Evolutionary conservation across 2,888 invertebrate genomes (phyloP).

Genomic region (Elegia similella): DNA sequence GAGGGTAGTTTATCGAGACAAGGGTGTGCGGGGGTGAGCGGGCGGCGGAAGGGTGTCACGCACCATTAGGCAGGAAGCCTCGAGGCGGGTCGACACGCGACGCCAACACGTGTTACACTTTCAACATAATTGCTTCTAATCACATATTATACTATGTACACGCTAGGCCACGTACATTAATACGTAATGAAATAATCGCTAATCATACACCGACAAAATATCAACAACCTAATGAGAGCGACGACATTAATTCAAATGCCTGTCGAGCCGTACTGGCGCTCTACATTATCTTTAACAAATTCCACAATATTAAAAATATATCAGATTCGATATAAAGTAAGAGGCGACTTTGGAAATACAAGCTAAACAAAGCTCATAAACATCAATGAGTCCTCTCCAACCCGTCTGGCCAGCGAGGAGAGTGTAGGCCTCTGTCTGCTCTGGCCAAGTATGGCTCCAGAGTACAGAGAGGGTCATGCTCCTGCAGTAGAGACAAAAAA

Average conservation of each 20-base stretch:
- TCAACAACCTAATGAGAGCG: neutral
- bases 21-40: conserved; percentile 30
- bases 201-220: conserved; percentile 9
- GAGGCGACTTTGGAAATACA: too few relatives aligned
- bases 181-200: conserved; percentile 14
- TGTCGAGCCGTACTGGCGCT: neutral
- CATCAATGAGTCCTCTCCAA: too few relatives aligned
- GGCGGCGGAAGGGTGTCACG: conserved; percentile 51
- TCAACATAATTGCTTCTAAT: conserved; percentile 76
- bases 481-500: too few relatives aligned
- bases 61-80: conserved; percentile 71
- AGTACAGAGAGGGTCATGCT: too few relatives aligned
- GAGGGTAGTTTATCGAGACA: conserved; percentile 57
- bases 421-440: too few relatives aligned
- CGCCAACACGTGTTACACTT: conserved; percentile 72
- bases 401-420: too few relatives aligned
- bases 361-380: too few relatives aligned
- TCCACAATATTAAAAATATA: too few relatives aligned
- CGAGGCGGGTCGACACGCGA: conserved; percentile 64
- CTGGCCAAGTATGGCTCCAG: too few relatives aligned
- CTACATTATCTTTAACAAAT: too few relatives aligned
- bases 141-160: conserved; percentile 37
- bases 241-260: conserved; percentile 11
- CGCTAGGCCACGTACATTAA: conserved; percentile 20
- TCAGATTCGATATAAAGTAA: neutral